phyloP scores from a whole-genome alignment of 2,797 vertebrate genomes.

The Melanotaenia pygmaea region DNA sequence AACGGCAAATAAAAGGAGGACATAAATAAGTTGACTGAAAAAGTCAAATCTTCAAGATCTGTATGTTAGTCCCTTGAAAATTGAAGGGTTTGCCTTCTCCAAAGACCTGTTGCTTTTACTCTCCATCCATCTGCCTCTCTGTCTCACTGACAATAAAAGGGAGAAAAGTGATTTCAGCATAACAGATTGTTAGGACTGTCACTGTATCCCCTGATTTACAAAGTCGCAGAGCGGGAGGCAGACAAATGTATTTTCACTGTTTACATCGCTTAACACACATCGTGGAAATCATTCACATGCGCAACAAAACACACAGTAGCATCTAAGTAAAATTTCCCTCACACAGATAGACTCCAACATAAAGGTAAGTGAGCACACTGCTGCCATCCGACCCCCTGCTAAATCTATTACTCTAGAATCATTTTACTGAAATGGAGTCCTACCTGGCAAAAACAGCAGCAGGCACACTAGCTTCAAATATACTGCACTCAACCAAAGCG shows the following conservation, averaged over 20 bases:
- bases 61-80: conserved; percentile 63
- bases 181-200: conserved; percentile 76
- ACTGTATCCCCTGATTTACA: conserved; percentile 79
- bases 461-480: conserved; percentile 50
- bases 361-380: conserved; percentile 47
- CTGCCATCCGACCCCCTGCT: conserved; percentile 65
- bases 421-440: conserved; percentile 76
- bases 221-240: conserved; percentile 59
- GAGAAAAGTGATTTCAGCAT: conserved; percentile 74
- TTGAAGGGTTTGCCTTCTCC: conserved; percentile 42
- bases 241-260: conserved; percentile 74
- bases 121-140: conserved; percentile 37
- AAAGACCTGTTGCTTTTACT: conserved; percentile 33
- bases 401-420: conserved; percentile 76
- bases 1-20: conserved; percentile 13
- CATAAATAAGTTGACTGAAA: conserved; percentile 43
- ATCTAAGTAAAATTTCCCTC: conserved; percentile 52
- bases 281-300: conserved; percentile 19
- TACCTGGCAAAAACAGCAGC: conserved; percentile 69
- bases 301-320: conserved; percentile 37
- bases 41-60: conserved; percentile 53
- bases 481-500: conserved; percentile 33
- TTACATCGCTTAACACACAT: conserved; percentile 58
- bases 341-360: conserved; percentile 47
- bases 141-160: conserved; percentile 63